Evolutionary conservation across 2,888 invertebrate genomes (phyloP), one percentile per base, ranked within the genome.

Genomic region (Apamea sordens): DNA sequence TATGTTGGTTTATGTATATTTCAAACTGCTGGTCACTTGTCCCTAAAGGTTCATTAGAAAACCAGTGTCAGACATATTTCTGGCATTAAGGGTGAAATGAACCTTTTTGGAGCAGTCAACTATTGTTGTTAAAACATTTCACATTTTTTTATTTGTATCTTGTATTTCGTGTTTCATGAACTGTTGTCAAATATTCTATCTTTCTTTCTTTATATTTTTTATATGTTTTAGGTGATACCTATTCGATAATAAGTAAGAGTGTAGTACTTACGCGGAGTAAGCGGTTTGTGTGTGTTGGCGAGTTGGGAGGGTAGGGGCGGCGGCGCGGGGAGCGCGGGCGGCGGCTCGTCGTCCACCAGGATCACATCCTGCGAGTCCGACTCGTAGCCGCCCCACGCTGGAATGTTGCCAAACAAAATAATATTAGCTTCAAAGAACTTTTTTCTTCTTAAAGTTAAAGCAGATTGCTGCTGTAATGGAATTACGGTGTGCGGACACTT

Each of bases 341-440:
- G 92, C 2, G 95, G 95, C 87, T 96, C 97, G 91, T 97, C 97
- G 89, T 97, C 97, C 89, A 97, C 97, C 79, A 97, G 93, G 91
- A 97, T 96, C 91, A 97, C 96, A 92, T 97, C 96, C 92, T 97
- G 95, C 2, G 97, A 97, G 93, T 97, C 96, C 28, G 96, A 96
- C 92, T 97, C 96, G 94, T 97, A 96, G 76, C 96, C 95, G 91
- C 96, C 96, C 96, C 96, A 96, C 61, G 96, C 96, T 96, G 93
- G 5, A 91, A 91, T 41, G 6, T 24, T 11, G 7, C 10, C 5
- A 21, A 59, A 71, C n/a, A 71, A n/a, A 18, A 11, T 18, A 18
- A 7, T n/a, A 24, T 59, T 71, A 71, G 56, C 0, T 56, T 36
- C 15, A 18, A 70, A 53, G 6, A 36, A 0, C 1, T 21, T 0